These are phyloP conservation scores for Hippocampus barbouri DNA, from an alignment of 2,113 vertebrate species.

Conservation along the genomic window DNA sequence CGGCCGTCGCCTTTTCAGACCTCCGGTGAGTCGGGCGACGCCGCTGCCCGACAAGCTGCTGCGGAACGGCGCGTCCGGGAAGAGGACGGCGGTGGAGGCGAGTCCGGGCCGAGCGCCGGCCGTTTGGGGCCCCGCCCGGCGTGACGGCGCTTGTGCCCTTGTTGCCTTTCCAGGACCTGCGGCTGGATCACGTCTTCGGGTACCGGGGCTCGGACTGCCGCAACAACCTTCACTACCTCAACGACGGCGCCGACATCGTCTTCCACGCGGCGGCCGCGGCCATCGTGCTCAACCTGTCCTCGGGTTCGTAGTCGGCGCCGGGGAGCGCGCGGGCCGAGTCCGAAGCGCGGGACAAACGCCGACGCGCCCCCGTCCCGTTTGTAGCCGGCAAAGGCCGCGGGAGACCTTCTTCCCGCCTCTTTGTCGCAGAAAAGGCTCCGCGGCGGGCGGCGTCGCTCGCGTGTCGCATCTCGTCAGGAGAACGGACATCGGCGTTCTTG, in stretches of 20 bases:
- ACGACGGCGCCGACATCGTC: slow-evolving; percentile 89
- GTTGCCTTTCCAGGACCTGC: slow-evolving; percentile 77
- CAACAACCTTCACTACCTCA: slow-evolving; percentile 98
- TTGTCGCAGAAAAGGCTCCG: too few relatives aligned
- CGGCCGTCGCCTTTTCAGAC: slow-evolving; percentile 63
- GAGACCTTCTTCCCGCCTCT: too few relatives aligned
- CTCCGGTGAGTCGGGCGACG: slow-evolving; percentile 88
- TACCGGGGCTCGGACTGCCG: slow-evolving; percentile 95
- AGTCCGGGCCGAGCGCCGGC: slow-evolving; percentile 18
- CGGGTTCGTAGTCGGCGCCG: slow-evolving; percentile 68
- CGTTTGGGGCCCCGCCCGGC: too few relatives aligned
- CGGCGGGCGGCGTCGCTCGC: too few relatives aligned
- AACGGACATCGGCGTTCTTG: too few relatives aligned
- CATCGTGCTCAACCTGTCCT: slow-evolving; percentile 87
- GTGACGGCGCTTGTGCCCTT: too few relatives aligned
- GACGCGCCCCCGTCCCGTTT: too few relatives aligned
- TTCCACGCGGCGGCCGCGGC: slow-evolving; percentile 90
- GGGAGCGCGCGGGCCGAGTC: too few relatives aligned
- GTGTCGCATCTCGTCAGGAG: too few relatives aligned
- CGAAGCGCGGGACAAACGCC: too few relatives aligned
- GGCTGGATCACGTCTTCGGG: slow-evolving; percentile 92
- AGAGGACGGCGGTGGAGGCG: slow-evolving; percentile 91
- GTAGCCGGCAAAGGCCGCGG: too few relatives aligned
- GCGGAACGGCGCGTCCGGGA: slow-evolving; percentile 89
- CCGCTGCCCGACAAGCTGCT: slow-evolving; percentile 92